Conservation (phyloP, 2,113 vertebrate species). For the Ailuropoda melanoleuca region DNA sequence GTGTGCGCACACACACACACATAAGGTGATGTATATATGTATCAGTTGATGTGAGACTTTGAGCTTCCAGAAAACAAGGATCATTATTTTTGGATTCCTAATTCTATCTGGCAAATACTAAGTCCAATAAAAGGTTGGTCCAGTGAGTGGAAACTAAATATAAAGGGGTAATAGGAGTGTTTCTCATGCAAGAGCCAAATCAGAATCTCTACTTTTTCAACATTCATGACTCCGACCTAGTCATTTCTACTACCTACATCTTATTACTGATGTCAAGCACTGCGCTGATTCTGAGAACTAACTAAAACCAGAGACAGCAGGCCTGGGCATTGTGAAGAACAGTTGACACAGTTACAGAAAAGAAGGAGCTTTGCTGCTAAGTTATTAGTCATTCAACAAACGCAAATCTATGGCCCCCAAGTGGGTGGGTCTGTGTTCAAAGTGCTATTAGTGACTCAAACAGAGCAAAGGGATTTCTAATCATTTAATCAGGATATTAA, state of each 20-base stretch:
- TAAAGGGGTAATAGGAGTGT: background rate
- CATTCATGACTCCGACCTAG: background rate
- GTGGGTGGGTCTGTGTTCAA: background rate
- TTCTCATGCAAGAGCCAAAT: background rate
- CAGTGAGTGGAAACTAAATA: background rate
- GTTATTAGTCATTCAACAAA: conserved; percentile 51
- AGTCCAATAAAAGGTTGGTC: background rate
- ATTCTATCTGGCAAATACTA: background rate
- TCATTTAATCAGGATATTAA: conserved; percentile 56
- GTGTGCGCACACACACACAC: background rate
- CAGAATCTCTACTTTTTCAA: background rate
- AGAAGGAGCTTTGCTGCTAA: background rate
- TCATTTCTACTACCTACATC: accelerated
- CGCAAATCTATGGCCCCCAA: background rate
- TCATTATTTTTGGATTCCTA: background rate
- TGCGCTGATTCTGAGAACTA: background rate
- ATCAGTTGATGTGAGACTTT: background rate
- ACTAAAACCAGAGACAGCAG: background rate
- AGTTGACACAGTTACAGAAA: background rate
- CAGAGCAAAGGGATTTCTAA: conserved; percentile 28
- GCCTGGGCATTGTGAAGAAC: background rate
- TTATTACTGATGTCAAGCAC: background rate
- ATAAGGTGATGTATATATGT: background rate
- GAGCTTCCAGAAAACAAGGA: background rate
- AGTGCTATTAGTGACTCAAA: conserved; percentile 11